Conservation (phyloP, 2,113 vertebrate genomes). For the Colius striatus region DNA sequence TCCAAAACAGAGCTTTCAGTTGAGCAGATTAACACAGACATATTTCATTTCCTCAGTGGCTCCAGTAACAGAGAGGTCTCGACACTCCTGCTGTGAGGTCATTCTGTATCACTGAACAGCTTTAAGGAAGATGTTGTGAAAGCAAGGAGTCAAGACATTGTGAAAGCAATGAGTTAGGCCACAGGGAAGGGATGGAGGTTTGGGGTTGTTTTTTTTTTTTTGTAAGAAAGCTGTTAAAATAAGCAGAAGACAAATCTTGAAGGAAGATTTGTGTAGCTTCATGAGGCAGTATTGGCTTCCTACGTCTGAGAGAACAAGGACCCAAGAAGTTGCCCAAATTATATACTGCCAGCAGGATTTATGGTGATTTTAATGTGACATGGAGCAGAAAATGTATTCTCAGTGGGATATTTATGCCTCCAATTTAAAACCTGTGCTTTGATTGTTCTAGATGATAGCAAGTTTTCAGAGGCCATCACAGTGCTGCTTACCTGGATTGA, state of each 20-base stretch:
- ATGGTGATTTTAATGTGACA: slow-evolving; percentile 42
- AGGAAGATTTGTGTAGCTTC: slow-evolving; percentile 41
- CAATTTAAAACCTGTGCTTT: slow-evolving; percentile 40
- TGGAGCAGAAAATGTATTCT: slow-evolving; percentile 37
- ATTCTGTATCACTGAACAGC: neutral
- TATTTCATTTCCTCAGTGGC: neutral
- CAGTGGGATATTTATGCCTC: slow-evolving; percentile 29
- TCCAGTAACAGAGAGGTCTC: neutral
- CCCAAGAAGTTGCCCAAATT: slow-evolving; percentile 12
- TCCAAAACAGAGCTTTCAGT: neutral
- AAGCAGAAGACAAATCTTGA: neutral
- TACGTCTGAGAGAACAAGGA: neutral
- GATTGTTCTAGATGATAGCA: slow-evolving; percentile 85
- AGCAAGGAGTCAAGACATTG: neutral
- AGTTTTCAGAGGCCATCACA: slow-evolving; percentile 88
- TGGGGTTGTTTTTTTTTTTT: neutral
- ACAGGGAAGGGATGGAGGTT: neutral
- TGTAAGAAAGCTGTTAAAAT: slow-evolving; percentile 1
- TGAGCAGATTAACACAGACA: neutral
- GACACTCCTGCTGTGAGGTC: neutral
- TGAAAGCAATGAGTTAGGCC: neutral
- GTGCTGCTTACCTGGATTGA: slow-evolving; percentile 89
- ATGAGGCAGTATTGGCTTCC: neutral
- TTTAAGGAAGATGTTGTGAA: neutral
- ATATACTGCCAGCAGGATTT: slow-evolving; percentile 19